Evolutionary conservation across 2,113 vertebrate species (phyloP).

Genomic region (Egretta garzetta): DNA sequence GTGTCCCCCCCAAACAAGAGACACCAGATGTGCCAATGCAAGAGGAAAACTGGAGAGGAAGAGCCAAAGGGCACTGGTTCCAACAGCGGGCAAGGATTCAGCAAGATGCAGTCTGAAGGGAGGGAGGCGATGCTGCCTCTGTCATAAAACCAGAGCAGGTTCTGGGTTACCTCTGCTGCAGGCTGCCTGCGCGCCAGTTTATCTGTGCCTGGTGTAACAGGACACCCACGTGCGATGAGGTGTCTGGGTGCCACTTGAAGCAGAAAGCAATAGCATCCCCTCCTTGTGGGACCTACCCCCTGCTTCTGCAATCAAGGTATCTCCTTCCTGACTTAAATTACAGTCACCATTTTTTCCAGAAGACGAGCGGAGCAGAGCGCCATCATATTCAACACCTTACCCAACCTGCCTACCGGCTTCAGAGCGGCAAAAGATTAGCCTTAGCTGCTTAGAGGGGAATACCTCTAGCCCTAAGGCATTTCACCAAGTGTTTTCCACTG

Average conservation of each 20-base stretch:
- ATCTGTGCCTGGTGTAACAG: neutral
- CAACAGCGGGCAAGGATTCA: neutral
- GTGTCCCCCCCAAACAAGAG: neutral
- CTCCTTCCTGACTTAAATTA: neutral
- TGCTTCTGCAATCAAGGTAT: neutral
- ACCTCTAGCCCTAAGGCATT: neutral
- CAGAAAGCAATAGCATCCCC: neutral
- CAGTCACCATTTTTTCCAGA: neutral
- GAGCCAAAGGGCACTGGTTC: neutral
- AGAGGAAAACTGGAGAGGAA: neutral
- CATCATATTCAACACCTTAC: rapidly evolving
- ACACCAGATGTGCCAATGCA: neutral
- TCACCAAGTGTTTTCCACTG: neutral
- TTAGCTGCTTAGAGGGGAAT: neutral
- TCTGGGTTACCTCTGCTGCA: neutral
- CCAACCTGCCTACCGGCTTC: neutral
- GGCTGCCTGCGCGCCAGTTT: neutral
- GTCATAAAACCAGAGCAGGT: neutral
- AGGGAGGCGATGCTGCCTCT: neutral
- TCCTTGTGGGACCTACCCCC: neutral
- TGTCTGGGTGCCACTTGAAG: neutral
- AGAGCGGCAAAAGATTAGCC: neutral
- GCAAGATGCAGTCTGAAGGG: neutral
- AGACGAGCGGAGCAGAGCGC: neutral
- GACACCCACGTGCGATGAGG: neutral